Evolutionary conservation across 2,113 vertebrate species (phyloP).

Genomic region (Aspidoscelis tigris): DNA sequence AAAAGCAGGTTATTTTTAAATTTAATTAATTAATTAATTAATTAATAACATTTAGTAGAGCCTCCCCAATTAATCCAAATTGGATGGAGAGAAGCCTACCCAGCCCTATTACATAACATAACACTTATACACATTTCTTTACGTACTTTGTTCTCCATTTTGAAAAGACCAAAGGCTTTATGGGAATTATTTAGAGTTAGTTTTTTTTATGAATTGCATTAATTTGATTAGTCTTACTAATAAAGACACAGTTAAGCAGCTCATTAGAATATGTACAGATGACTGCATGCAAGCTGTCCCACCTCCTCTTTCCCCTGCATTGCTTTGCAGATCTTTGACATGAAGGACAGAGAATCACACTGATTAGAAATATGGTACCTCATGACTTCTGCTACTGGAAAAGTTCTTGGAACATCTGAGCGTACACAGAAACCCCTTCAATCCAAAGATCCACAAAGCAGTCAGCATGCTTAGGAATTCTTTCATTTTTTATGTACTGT

Average conservation of each 20-base stretch:
- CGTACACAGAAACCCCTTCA: too few species aligned
- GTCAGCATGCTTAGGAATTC: too few species aligned
- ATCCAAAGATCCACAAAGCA: too few species aligned
- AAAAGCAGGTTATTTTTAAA: neutral
- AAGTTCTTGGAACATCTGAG: too few species aligned
- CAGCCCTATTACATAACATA: neutral
- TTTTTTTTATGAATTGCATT: neutral
- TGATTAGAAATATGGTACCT: too few species aligned
- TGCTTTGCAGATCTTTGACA: constrained; percentile 7
- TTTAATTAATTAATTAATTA: neutral
- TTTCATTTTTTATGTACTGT: too few species aligned
- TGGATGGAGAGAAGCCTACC: neutral
- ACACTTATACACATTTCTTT: constrained; percentile 23
- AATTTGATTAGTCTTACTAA: constrained; percentile 30
- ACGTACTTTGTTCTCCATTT: constrained; percentile 26
- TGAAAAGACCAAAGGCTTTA: constrained; percentile 50
- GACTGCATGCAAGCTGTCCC: neutral
- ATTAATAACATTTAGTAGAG: neutral
- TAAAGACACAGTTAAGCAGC: constrained; percentile 52
- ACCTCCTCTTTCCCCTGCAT: constrained; percentile 50
- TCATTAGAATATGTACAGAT: too few species aligned
- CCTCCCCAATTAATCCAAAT: neutral
- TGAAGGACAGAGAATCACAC: too few species aligned
- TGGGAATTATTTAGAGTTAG: constrained; percentile 37
- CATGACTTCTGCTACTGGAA: too few species aligned